Conservation (phyloP, 2,888 invertebrate species). For the Epiblema foenella region DNA sequence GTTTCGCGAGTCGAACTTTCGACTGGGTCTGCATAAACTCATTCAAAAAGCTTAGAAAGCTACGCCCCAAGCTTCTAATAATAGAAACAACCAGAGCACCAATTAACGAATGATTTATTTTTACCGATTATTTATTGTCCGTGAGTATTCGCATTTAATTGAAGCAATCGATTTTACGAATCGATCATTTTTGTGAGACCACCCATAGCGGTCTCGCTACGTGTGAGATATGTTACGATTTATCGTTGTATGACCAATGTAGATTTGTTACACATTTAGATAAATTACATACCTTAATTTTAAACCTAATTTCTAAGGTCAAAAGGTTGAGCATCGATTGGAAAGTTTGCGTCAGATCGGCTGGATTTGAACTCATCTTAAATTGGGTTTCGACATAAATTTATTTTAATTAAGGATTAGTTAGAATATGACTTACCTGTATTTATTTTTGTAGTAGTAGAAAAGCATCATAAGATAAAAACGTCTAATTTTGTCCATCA, state of each 20-base stretch:
- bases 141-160: constrained; percentile 62
- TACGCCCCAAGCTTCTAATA: constrained; percentile 32
- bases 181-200: constrained; percentile 49
- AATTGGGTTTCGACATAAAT: constrained; percentile 25
- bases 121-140: constrained; percentile 61
- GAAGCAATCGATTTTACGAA: constrained; percentile 57
- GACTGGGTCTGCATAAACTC: neutral
- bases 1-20: neutral
- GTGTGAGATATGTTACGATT: constrained; percentile 43
- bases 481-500: too few species aligned
- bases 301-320: neutral
- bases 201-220: constrained; percentile 47
- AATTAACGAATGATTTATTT: constrained; percentile 62
- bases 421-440: neutral
- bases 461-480: neutral
- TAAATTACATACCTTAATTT: neutral
- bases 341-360: neutral
- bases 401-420: constrained; percentile 26
- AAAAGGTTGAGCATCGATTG: constrained; percentile 19
- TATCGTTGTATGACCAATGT: constrained; percentile 38
- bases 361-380: constrained; percentile 17
- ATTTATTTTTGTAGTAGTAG: neutral
- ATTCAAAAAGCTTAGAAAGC: constrained; percentile 37
- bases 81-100: constrained; percentile 50
- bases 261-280: constrained; percentile 40